Evolutionary conservation across 1,140 invertebrate genomes (phyloP).

Genomic region (Eubasilissa regina): DNA sequence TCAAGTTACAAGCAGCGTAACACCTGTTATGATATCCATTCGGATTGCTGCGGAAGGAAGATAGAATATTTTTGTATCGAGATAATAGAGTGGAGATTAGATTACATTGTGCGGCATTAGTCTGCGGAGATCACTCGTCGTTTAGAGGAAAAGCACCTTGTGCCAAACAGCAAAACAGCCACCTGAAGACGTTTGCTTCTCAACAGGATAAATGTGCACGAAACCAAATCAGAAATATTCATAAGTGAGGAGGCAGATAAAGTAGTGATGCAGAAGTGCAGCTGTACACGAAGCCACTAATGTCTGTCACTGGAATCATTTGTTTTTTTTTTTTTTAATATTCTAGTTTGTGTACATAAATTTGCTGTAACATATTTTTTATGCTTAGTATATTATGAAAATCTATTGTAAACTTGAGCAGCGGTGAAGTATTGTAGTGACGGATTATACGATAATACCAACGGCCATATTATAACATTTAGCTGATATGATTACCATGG

Average conservation of each 20-base stretch:
- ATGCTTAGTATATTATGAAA: slow-evolving; percentile 21
- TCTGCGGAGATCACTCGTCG: neutral
- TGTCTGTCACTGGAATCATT: slow-evolving; percentile 1
- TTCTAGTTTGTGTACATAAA: slow-evolving; percentile 29
- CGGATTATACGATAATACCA: slow-evolving; percentile 7
- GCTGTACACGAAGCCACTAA: neutral
- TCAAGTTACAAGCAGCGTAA: no score
- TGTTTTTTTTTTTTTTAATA: slow-evolving; percentile 7
- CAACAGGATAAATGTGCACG: neutral
- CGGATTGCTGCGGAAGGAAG: neutral
- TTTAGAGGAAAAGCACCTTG: slow-evolving; percentile 6
- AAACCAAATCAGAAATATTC: no score
- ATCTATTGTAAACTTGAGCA: slow-evolving; percentile 19
- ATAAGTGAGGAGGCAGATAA: no score
- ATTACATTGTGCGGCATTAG: neutral
- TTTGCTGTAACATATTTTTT: slow-evolving; percentile 36
- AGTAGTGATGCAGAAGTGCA: neutral
- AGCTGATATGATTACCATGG: slow-evolving; percentile 21
- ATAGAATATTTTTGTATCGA: slow-evolving; percentile 30
- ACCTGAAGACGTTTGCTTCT: neutral
- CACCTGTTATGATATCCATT: no score
- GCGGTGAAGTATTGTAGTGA: slow-evolving; percentile 11
- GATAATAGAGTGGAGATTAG: neutral
- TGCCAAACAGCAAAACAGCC: slow-evolving; percentile 19
- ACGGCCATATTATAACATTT: slow-evolving; percentile 38